Base-by-base conservation (phyloP, 2,797 vertebrate genomes). In the Lithobates sylvaticus region DNA sequence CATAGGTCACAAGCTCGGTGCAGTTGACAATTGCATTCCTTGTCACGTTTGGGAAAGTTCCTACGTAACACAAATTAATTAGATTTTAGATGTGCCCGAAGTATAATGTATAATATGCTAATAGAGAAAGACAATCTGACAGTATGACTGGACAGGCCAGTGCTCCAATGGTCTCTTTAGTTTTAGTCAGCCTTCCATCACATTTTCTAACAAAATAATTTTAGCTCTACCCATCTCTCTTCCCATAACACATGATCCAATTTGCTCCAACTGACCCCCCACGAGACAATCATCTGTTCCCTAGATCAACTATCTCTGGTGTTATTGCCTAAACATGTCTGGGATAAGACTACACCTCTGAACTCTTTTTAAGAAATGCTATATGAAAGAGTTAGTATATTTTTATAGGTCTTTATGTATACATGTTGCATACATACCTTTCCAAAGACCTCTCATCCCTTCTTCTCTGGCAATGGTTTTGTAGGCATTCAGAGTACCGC, bases 1-100 rank as follows among this genome's bases (percentile, higher is more conserved):
- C 96, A 2, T 97, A 97, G 0, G 96, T 96, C 18, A 98, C 96
- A 83, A 97, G 93, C 90, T 97, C 96, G 76, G 95, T 96, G 89
- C 96, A 97, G 92, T 96, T 97, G 83, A 97, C 96, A 82, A 97
- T 91, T 1, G 96, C 93, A 8, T 96, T 98, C 86, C 96, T 95
- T 18, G 95, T 95, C 91, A 98, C 96, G 91, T 97, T 97, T 65
- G 96, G 96, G 50, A 96, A 89, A 0, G 96, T 97, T 81, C 96
- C 97, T 98, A 68, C 44, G 85, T 61, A 42, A 73, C 69, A 64
- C 39, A 83, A 75, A 15, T 42, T 73, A 16, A 61, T 23, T 61
- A 5, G 5, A 23, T 23, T 61, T 54, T 61, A 23, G 54, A 61
- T 61, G 3, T 23, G 21, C 21, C 21, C n/a, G 18, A 23, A 9